Conservation (phyloP, 2,113 vertebrate species). For the Bettongia penicillata region DNA sequence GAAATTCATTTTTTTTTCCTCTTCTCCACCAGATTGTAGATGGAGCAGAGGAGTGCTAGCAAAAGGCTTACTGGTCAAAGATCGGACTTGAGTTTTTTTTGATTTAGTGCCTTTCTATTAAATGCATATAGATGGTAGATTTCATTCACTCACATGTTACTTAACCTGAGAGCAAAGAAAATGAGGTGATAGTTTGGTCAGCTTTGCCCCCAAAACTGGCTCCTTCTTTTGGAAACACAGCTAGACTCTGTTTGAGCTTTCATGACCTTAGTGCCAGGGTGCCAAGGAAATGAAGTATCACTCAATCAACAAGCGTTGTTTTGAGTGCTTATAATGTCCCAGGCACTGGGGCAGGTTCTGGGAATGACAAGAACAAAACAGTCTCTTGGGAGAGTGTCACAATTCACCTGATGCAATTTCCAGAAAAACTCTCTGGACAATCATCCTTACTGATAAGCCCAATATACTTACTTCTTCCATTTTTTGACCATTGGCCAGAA, state of each 20-base stretch:
- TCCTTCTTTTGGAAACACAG: neutral
- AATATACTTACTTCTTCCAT: neutral
- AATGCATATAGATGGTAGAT: constrained; percentile 64
- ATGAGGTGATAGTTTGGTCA: neutral
- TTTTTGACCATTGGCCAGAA: neutral
- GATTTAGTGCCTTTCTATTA: constrained; percentile 50
- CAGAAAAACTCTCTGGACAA: neutral
- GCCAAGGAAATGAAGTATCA: neutral
- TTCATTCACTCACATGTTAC: constrained; percentile 9
- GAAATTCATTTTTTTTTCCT: constrained; percentile 64
- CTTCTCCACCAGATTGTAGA: constrained; percentile 4
- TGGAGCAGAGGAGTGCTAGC: neutral
- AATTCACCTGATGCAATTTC: neutral
- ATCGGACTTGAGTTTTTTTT: constrained; percentile 29
- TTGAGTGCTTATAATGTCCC: neutral
- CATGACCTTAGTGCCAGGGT: neutral
- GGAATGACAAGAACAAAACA: neutral
- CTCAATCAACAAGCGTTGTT: neutral
- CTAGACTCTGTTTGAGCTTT: neutral
- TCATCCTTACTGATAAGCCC: neutral
- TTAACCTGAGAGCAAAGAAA: neutral
- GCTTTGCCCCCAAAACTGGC: neutral
- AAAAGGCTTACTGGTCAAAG: constrained; percentile 54
- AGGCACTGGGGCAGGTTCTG: neutral
- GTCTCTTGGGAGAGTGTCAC: neutral